Conservation (phyloP, 2,888 invertebrate genomes). For the Hemistola chrysoprasaria region DNA sequence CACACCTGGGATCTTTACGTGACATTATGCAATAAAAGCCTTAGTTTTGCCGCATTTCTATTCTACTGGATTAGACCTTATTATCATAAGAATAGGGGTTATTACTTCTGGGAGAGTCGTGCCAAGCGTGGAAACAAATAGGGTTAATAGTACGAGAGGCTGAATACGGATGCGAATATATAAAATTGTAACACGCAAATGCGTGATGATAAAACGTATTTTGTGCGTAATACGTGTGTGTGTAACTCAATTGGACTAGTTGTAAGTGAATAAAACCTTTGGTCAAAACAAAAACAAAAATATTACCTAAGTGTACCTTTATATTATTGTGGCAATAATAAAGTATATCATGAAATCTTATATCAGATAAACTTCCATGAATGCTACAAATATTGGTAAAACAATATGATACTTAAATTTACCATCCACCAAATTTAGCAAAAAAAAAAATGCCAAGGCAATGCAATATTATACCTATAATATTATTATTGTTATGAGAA, state of each 20-base stretch:
- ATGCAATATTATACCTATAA: too few relatives aligned
- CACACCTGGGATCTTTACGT: conserved; percentile 74
- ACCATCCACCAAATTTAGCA: too few relatives aligned
- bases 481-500: too few relatives aligned
- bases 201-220: conserved; percentile 48
- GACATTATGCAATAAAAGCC: conserved; percentile 69
- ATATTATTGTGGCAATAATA: too few relatives aligned
- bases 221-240: too few relatives aligned
- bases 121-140: conserved; percentile 45
- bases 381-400: too few relatives aligned
- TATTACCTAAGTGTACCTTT: too few relatives aligned
- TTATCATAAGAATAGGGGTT: conserved; percentile 26
- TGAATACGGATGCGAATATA: conserved; percentile 58
- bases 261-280: neutral
- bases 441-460: too few relatives aligned
- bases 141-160: conserved; percentile 72
- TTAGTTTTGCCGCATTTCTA: conserved; percentile 36
- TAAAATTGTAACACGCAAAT: conserved; percentile 63
- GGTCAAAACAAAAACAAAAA: too few relatives aligned
- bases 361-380: too few relatives aligned
- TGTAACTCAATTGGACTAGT: conserved; percentile 1
- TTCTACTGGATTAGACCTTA: conserved; percentile 32
- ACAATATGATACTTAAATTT: too few relatives aligned
- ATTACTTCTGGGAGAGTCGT: conserved; percentile 24
- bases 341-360: too few relatives aligned